Evolutionary conservation across 2,113 vertebrate species (phyloP).

Genomic region (Elaphurus davidianus): DNA sequence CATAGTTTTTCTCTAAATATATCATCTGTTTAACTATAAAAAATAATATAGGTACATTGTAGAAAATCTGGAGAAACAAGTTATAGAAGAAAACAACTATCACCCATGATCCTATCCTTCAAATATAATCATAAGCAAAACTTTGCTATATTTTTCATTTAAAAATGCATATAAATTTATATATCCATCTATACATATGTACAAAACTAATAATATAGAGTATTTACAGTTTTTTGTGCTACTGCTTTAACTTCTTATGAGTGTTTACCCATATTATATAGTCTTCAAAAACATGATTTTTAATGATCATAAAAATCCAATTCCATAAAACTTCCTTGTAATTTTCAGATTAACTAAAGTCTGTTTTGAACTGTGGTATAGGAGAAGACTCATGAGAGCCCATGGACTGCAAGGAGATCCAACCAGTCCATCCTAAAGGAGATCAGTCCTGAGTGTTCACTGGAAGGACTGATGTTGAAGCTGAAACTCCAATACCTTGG

Average conservation of each 20-base stretch:
- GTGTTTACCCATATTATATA: neutral
- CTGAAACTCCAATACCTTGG: neutral
- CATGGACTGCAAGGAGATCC: neutral
- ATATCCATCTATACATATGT: neutral
- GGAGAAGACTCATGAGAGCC: neutral
- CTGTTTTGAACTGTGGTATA: neutral
- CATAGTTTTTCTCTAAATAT: neutral
- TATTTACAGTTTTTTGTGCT: neutral
- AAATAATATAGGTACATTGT: neutral
- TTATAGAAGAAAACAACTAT: neutral
- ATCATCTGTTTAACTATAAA: neutral
- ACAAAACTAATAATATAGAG: neutral
- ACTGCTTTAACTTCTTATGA: neutral
- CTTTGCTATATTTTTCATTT: slow-evolving; percentile 31
- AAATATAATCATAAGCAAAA: slow-evolving; percentile 2
- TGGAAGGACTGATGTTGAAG: neutral
- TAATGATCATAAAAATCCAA: neutral
- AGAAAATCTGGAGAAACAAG: neutral
- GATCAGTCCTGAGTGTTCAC: neutral
- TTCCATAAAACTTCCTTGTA: neutral
- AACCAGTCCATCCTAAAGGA: neutral
- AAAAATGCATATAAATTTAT: neutral
- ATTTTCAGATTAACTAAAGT: slow-evolving; percentile 33
- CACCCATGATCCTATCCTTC: neutral
- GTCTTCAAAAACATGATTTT: slow-evolving; percentile 17